These are phyloP conservation scores for Loriculus beryllinus DNA, from an alignment of 2,797 vertebrate genomes.

Conservation along the genomic window DNA sequence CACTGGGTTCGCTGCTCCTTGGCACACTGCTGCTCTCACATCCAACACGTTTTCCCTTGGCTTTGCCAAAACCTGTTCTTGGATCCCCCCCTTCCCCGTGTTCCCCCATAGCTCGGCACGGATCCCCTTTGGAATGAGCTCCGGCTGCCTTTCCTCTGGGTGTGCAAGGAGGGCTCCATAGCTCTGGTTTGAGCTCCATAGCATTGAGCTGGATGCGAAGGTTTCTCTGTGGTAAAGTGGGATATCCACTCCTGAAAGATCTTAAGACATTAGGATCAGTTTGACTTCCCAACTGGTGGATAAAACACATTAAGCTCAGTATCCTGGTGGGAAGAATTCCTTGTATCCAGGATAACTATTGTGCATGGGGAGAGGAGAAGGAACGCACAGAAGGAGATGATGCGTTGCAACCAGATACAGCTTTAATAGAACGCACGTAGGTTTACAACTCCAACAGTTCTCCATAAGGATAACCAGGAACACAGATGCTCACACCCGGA, in stretches of 20 bases:
- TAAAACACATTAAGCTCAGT: background rate
- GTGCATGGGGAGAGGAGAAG: rapidly evolving
- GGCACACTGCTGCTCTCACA: background rate
- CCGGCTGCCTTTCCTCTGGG: background rate
- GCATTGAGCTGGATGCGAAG: background rate
- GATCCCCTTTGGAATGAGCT: background rate
- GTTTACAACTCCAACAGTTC: conserved; percentile 70
- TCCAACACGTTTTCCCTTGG: background rate
- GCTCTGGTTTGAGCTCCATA: background rate
- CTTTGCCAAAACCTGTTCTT: background rate
- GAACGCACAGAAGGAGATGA: background rate
- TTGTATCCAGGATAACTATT: background rate
- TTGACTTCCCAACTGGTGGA: background rate
- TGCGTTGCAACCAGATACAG: conserved; percentile 33
- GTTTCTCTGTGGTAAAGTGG: background rate
- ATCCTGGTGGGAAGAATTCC: background rate
- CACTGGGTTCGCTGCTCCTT: background rate
- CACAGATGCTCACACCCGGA: conserved; percentile 15
- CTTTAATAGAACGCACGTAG: conserved; percentile 73
- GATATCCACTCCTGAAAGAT: background rate
- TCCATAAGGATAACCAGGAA: conserved; percentile 61
- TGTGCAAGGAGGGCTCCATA: background rate
- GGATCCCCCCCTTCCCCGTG: rapidly evolving
- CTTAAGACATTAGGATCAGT: background rate
- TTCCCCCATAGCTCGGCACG: rapidly evolving